Evolutionary conservation across 35 echinoderm and acorn worm genomes (phyloP).

Genomic region (Diadema setosum): DNA sequence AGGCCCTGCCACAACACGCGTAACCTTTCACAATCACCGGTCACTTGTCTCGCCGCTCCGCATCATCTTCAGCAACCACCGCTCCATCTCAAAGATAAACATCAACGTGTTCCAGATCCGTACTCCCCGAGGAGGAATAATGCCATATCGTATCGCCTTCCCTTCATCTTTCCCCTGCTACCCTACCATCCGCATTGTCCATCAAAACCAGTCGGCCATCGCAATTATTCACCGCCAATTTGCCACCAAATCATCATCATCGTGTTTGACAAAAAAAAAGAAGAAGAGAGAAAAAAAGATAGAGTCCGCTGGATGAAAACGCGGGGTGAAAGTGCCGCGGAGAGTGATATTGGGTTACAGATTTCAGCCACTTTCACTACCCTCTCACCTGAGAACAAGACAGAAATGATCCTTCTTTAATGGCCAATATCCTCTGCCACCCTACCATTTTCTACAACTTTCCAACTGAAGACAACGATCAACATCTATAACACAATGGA

Average conservation of each 20-base stretch:
- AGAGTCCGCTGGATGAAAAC: too few relatives aligned
- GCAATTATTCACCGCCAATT: conserved; percentile 3
- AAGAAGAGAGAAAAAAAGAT: neutral
- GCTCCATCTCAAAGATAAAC: neutral
- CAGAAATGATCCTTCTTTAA: too few relatives aligned
- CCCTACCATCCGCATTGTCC: neutral
- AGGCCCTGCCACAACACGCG: too few relatives aligned
- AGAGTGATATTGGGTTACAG: neutral
- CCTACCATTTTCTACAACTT: too few relatives aligned
- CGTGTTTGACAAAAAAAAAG: neutral
- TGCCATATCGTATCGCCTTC: conserved; percentile 2
- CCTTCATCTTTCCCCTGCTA: neutral
- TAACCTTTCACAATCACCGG: too few relatives aligned
- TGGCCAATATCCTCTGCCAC: too few relatives aligned
- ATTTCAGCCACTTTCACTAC: too few relatives aligned
- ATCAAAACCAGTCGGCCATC: neutral
- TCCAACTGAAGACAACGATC: too few relatives aligned
- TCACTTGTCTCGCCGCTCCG: neutral
- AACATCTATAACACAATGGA: too few relatives aligned
- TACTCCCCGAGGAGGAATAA: neutral
- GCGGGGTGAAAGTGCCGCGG: neutral
- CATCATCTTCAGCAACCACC: neutral
- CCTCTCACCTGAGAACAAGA: too few relatives aligned
- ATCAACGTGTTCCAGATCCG: neutral
- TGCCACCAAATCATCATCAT: neutral